A percentile compares a stretch with the other conserved stretches of the same genome.
Evolutionary conservation across 2,888 invertebrate species (phyloP).

Genomic region (Agrochola lychnidis): DNA sequence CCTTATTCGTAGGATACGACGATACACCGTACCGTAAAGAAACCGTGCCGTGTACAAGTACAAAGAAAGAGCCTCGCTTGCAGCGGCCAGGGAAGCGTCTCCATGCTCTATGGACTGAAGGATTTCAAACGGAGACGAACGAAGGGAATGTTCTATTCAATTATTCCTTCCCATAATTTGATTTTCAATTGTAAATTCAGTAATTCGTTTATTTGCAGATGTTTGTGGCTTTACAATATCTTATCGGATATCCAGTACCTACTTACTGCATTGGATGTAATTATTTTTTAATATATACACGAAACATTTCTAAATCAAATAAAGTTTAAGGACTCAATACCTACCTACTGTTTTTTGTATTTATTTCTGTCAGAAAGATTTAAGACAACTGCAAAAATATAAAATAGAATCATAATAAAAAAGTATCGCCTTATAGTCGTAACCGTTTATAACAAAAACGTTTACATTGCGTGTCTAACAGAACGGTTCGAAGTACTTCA

Average conservation of each 20-base stretch:
- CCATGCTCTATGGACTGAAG: not conserved
- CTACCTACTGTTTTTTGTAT: not conserved
- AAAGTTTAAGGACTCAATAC: not conserved
- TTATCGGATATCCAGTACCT: no score
- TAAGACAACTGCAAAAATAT: not conserved
- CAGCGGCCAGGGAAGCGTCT: no score
- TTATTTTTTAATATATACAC: not conserved
- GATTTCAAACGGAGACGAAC: not conserved
- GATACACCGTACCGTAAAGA: no score
- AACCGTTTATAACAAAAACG: constrained; percentile 24
- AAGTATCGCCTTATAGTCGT: constrained; percentile 17
- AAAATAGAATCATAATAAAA: not conserved
- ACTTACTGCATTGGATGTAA: not conserved
- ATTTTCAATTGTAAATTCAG: constrained; percentile 39
- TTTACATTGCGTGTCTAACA: constrained; percentile 43
- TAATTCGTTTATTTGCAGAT: constrained; percentile 33
- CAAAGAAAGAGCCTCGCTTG: no score
- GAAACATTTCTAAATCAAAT: not conserved
- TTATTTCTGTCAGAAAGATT: not conserved
- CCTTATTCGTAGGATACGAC: no score
- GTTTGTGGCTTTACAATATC: constrained; percentile 7
- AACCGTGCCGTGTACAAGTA: no score
- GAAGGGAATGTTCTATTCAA: constrained; percentile 25
- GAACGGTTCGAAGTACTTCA: constrained; percentile 16
- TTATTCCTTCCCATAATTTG: constrained; percentile 38